phyloP scores from a whole-genome alignment of 2,888 invertebrate genomes.

The Alviniconcha strummeri region DNA sequence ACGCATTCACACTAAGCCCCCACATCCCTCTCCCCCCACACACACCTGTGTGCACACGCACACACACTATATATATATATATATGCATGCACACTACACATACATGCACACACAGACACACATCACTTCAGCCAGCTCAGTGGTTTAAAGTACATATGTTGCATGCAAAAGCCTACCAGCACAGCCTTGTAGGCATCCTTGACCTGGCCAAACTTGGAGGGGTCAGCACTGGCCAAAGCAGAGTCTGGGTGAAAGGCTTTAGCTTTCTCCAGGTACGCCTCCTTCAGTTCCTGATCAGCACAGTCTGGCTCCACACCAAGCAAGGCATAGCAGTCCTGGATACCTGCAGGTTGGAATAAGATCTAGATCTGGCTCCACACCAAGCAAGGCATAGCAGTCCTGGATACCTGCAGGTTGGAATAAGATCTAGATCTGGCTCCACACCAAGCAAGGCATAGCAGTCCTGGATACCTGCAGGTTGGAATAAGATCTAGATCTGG shows the following conservation, averaged over 20 bases:
- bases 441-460: conserved; percentile 35
- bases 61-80: neutral
- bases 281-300: conserved; percentile 35
- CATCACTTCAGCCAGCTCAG: too few species aligned
- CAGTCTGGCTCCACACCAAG: conserved; percentile 35
- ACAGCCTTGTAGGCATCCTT: conserved; percentile 85
- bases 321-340: conserved; percentile 30
- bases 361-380: conserved; percentile 18
- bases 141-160: too few species aligned
- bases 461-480: conserved; percentile 7
- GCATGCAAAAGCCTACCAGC: conserved; percentile 76
- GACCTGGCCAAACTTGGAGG: conserved; percentile 81
- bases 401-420: neutral
- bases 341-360: neutral
- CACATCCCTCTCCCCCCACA: neutral
- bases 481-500: neutral
- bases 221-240: conserved; percentile 81
- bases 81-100: neutral
- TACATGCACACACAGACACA: neutral
- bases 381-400: conserved; percentile 34
- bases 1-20: neutral
- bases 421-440: neutral
- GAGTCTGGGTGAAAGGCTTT: conserved; percentile 92
- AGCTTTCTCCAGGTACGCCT: conserved; percentile 62
- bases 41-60: neutral